Base-by-base conservation (phyloP, 2,113 vertebrate genomes). In the Cisticola juncidis region DNA sequence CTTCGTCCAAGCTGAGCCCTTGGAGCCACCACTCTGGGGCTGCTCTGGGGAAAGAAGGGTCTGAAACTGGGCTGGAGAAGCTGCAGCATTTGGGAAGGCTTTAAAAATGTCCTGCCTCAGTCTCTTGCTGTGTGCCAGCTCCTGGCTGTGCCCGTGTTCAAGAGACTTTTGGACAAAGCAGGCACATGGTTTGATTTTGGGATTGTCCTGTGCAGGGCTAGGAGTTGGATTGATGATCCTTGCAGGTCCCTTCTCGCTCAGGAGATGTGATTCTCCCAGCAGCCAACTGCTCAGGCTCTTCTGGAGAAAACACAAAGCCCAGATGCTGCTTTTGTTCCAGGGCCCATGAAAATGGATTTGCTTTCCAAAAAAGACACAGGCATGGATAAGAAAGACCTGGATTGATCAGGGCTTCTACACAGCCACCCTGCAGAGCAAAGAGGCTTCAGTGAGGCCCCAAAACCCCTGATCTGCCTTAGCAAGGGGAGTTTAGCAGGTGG, bases 11-110 rank as follows among this genome's bases (percentile, higher is more conserved):
- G 73, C 78, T 23, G 80, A 79, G 76, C 38, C 57, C 11, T 51
- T 50, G 66, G 40, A 82, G 53, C 12, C 44, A 36, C 40, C 0
- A 0, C 53, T 48, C 0, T 4, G 35, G 28, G 45, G 3, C 14
- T 28, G 36, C 3, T 24, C 47, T 33, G 26, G 19, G 36, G 66
- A 7, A 19, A 20, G 25, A 23, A 48, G 51, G 28, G 16, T 29
- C 60, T 78, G 62, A 31, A 73, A 33, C 4, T 1, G 54, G 48
- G 28, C 45, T 45, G 72, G 62, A 38, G 38, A 20, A 33, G 70
- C 47, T 62, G 76, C 54, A 62, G 50, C 15, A 3, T 6, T 5
- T 40, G 35, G 60, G 23, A 5, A 7, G 33, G 61, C 2, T 74
- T 45, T 44, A 36, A 38, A 72, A 65, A 54, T 6, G 21, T 4